phyloP scores from a whole-genome alignment of 2,113 vertebrate species.

The Monarcha castaneiventris region DNA sequence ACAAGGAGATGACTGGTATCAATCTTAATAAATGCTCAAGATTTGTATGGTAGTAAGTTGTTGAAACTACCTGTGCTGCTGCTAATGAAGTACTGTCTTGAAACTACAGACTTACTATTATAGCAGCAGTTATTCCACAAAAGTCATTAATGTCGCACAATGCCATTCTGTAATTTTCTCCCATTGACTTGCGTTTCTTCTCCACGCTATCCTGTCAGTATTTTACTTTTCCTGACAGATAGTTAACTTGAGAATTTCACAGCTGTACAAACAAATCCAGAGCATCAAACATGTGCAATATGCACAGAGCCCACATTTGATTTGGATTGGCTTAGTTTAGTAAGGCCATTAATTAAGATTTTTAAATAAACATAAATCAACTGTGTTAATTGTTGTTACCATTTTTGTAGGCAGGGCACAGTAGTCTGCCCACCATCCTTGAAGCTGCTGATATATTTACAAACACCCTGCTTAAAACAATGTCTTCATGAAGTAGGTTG shows the following conservation, averaged over 20 bases:
- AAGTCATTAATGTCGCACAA: constrained; percentile 18
- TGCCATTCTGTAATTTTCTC: constrained; percentile 51
- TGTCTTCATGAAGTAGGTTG: neutral
- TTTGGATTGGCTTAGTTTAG: constrained; percentile 33
- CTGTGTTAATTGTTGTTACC: constrained; percentile 9
- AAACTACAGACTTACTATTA: constrained; percentile 26
- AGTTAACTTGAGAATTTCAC: constrained; percentile 57
- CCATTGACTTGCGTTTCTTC: constrained; percentile 44
- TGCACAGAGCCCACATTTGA: neutral
- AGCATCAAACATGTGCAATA: constrained; percentile 8
- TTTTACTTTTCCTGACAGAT: constrained; percentile 64
- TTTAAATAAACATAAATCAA: constrained; percentile 31
- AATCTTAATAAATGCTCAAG: constrained; percentile 19
- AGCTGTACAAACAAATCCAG: constrained; percentile 62
- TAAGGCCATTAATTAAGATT: neutral
- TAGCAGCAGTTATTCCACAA: neutral
- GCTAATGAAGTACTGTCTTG: constrained; percentile 13
- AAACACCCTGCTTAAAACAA: neutral
- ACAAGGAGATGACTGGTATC: neutral
- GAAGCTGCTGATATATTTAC: neutral
- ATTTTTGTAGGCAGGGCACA: neutral
- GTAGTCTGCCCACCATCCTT: neutral
- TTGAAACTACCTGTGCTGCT: constrained; percentile 9
- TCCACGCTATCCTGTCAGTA: constrained; percentile 27
- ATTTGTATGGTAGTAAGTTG: neutral